phyloP scores from a whole-genome alignment of 2,797 vertebrate species.

The Sebastes hubbsi region DNA sequence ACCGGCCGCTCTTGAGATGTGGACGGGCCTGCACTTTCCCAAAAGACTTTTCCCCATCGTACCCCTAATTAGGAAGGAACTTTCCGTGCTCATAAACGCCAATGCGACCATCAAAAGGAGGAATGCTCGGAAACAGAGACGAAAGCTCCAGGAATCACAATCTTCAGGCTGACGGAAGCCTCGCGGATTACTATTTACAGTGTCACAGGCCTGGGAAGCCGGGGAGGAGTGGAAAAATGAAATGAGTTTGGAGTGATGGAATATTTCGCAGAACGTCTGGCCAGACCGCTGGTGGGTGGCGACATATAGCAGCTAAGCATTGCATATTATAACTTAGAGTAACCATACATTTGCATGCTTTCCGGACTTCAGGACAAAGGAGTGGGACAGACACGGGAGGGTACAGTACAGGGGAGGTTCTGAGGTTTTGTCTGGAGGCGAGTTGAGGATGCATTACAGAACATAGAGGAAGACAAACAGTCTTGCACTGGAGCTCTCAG shows the following conservation, averaged over 20 bases:
- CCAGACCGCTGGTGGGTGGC: conserved; percentile 57
- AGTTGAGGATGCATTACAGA: background rate
- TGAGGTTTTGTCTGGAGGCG: background rate
- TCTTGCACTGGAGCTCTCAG: background rate
- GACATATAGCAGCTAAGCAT: conserved; percentile 47
- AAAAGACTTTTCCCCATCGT: conserved; percentile 61
- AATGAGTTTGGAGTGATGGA: conserved; percentile 52
- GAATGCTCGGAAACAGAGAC: conserved; percentile 72
- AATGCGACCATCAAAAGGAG: conserved; percentile 71
- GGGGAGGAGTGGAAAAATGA: conserved; percentile 61
- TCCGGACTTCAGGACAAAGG: conserved; percentile 11
- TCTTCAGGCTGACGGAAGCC: conserved; percentile 64
- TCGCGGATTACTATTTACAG: conserved; percentile 70
- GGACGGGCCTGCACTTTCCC: conserved; percentile 52
- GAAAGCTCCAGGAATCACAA: conserved; percentile 78
- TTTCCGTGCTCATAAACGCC: conserved; percentile 74
- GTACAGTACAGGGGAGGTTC: background rate
- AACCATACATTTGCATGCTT: conserved; percentile 31
- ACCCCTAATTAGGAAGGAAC: conserved; percentile 77
- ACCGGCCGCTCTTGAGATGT: conserved; percentile 49
- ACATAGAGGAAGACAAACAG: background rate
- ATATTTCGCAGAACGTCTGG: conserved; percentile 58
- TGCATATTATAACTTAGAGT: conserved; percentile 39
- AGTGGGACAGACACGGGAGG: background rate
- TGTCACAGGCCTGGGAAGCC: conserved; percentile 58